Percentiles rank a stretch among this genome's conserved stretches.
These are phyloP conservation scores for Anabacerthia variegaticeps DNA, from an alignment of 2,797 vertebrate species.

Conservation along the genomic window DNA sequence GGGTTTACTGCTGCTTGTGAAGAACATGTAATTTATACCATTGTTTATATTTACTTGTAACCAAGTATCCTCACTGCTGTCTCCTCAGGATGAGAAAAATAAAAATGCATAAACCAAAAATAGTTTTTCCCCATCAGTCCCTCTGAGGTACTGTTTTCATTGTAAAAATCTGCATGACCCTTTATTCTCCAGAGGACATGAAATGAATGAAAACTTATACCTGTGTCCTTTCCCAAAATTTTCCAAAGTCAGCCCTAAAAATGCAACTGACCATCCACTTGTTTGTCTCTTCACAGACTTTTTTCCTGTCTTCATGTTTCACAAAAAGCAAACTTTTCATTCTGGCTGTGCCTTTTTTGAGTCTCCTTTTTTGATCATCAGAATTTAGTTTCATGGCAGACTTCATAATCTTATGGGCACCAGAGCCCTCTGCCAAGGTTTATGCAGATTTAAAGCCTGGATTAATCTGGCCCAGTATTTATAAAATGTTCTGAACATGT, in stretches of 20 bases:
- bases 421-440: constrained; percentile 38
- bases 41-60: background rate
- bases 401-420: constrained; percentile 27
- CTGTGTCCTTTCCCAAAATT: background rate
- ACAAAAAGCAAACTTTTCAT: background rate
- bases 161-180: background rate
- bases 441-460: constrained; percentile 62
- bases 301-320: background rate
- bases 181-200: background rate
- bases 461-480: constrained; percentile 28
- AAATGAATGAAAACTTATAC: background rate
- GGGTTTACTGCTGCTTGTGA: background rate
- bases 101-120: background rate
- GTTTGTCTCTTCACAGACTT: background rate
- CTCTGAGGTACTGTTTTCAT: background rate
- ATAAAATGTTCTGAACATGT: constrained; percentile 20
- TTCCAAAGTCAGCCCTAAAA: background rate
- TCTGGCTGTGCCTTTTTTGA: background rate
- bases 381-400: constrained; percentile 8
- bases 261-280: background rate
- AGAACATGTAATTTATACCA: background rate
- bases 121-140: background rate
- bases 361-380: background rate
- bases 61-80: background rate
- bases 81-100: background rate